Evolutionary conservation across 2,888 invertebrate genomes (phyloP).

Genomic region (Apodemia mormo): DNA sequence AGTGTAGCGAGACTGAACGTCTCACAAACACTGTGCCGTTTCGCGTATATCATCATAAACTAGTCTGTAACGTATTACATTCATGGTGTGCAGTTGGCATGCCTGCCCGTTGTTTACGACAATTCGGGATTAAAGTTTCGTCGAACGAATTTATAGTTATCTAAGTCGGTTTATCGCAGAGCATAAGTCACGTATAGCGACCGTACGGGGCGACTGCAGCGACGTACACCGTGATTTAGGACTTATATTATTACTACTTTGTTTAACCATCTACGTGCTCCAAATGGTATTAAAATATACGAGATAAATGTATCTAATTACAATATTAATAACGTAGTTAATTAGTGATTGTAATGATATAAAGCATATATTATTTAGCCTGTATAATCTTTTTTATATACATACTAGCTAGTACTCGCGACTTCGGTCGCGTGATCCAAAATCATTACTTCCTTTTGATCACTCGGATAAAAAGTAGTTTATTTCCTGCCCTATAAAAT

Average conservation of each 20-base stretch:
- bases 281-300: not conserved
- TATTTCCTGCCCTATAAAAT: no score
- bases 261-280: not conserved
- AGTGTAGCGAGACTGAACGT: not conserved
- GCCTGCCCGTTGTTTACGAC: slow-evolving; percentile 12
- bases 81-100: slow-evolving; percentile 8
- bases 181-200: slow-evolving; percentile 17
- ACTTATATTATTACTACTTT: slow-evolving; percentile 2
- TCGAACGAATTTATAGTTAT: slow-evolving; percentile 16
- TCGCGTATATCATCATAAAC: slow-evolving; percentile 2
- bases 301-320: no score
- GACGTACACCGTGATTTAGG: slow-evolving; percentile 6
- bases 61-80: not conserved
- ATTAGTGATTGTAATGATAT: no score
- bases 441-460: no score
- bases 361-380: no score
- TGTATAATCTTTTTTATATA: no score
- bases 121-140: slow-evolving; percentile 6
- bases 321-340: no score
- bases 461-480: no score
- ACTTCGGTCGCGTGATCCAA: no score
- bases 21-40: not conserved
- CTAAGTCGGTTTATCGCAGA: slow-evolving; percentile 15
- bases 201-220: not conserved
- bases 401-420: no score